Evolutionary conservation across 2,797 vertebrate genomes (phyloP).

Genomic region (Lithobates sylvaticus): DNA sequence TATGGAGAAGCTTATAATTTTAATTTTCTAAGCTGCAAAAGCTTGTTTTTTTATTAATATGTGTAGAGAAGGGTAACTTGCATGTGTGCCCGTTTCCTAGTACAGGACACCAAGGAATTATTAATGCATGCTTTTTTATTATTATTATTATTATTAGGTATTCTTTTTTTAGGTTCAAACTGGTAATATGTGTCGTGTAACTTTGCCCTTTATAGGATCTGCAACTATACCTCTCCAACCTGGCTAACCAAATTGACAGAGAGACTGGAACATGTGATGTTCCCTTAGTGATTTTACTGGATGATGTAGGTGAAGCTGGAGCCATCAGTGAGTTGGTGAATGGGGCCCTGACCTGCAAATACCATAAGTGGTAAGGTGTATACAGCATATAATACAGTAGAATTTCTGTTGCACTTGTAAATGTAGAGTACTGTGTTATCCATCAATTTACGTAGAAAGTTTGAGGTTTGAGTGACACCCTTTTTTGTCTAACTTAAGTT

Average conservation of each 20-base stretch:
- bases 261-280: conserved; percentile 85
- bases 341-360: conserved; percentile 95
- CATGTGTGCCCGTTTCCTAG: not conserved
- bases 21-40: too few relatives aligned
- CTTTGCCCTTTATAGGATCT: conserved; percentile 82
- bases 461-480: too few relatives aligned
- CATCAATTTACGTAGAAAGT: too few relatives aligned
- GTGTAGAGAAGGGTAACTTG: not conserved
- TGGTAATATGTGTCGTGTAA: not conserved
- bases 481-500: too few relatives aligned
- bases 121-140: not conserved
- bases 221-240: conserved; percentile 92
- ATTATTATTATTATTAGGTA: not conserved
- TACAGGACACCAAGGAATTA: too few relatives aligned
- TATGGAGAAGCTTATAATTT: too few relatives aligned
- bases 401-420: not conserved
- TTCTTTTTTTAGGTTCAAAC: not conserved
- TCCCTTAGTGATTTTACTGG: conserved; percentile 92
- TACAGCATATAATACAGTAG: not conserved
- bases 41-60: not conserved
- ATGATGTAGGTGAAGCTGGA: conserved; percentile 88
- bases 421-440: too few relatives aligned
- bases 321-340: conserved; percentile 94
- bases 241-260: conserved; percentile 94
- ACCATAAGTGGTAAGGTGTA: conserved; percentile 93